Percentiles rank a stretch among this genome's conserved stretches.
Conservation (phyloP, 2,797 vertebrate genomes). For the Sparidentex hasta region DNA sequence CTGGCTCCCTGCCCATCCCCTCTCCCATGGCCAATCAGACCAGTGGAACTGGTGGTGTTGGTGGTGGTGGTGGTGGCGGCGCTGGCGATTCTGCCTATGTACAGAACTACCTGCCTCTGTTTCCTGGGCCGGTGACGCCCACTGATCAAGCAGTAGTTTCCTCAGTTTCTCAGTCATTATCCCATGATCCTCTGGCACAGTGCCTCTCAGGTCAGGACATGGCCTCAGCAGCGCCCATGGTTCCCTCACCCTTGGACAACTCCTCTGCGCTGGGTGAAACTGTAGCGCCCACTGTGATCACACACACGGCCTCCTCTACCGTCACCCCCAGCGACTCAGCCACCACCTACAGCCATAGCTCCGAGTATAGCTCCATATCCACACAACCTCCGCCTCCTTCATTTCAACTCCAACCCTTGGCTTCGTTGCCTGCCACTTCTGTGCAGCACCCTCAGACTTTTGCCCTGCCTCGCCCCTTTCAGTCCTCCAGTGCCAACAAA, state of each 20-base stretch:
- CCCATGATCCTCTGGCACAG: constrained; percentile 80
- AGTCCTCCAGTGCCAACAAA: constrained; percentile 81
- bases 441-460: constrained; percentile 84
- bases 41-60: constrained; percentile 63
- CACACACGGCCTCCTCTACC: constrained; percentile 89
- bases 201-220: constrained; percentile 76
- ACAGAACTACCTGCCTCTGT: constrained; percentile 88
- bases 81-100: constrained; percentile 76
- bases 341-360: constrained; percentile 89
- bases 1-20: constrained; percentile 78
- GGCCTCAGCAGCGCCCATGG: constrained; percentile 52
- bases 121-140: constrained; percentile 77
- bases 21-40: constrained; percentile 78
- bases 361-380: constrained; percentile 80
- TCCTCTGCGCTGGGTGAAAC: constrained; percentile 64
- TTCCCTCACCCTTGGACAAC: constrained; percentile 61
- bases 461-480: constrained; percentile 87
- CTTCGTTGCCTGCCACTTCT: constrained; percentile 53
- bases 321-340: constrained; percentile 85
- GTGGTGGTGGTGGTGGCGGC: constrained; percentile 53
- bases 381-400: constrained; percentile 63
- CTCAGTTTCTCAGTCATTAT: constrained; percentile 54
- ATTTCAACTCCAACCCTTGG: constrained; percentile 85
- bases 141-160: constrained; percentile 58
- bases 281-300: constrained; percentile 83